A percentile compares a stretch with the other conserved stretches of the same genome.
Evolutionary conservation across 2,888 invertebrate species (phyloP).

Genomic region (Morinoia aosen): DNA sequence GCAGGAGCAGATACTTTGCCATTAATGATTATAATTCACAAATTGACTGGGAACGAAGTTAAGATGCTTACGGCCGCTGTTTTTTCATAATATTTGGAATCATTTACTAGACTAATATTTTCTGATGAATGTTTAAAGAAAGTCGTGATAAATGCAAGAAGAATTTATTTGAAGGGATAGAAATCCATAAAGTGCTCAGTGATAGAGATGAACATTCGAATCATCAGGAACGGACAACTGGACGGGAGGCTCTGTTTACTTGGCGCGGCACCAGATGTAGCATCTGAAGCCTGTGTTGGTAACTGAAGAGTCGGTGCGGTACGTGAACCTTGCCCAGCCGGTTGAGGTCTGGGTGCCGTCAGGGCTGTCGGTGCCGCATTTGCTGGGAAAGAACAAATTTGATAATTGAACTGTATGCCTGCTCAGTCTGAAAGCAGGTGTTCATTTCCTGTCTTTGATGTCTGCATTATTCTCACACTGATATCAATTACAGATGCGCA

Average conservation of each 20-base stretch:
- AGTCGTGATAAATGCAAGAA: neutral
- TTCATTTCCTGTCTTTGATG: too few species aligned
- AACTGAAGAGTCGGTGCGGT: constrained; percentile 39
- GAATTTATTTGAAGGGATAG: neutral
- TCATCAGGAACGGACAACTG: too few species aligned
- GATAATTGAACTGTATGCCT: neutral
- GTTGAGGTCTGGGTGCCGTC: too few species aligned
- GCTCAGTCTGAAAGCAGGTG: too few species aligned
- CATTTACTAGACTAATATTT: too few species aligned
- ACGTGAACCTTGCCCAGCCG: constrained; percentile 62
- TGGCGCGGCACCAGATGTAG: constrained; percentile 58
- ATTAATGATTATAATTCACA: too few species aligned
- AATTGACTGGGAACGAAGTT: too few species aligned
- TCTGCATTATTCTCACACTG: neutral
- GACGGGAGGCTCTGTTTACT: neutral
- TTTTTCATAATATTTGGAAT: too few species aligned
- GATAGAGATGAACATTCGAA: neutral
- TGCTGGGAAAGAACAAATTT: constrained; percentile 47
- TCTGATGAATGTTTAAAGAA: neutral
- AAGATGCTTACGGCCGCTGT: too few species aligned
- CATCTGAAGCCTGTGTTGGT: constrained; percentile 59
- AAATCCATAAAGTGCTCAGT: neutral
- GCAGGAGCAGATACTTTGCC: too few species aligned
- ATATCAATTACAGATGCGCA: neutral
- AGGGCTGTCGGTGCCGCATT: constrained; percentile 58